These are phyloP conservation scores for Hypomesus transpacificus DNA, from an alignment of 2,113 vertebrate species.

Conservation along the genomic window DNA sequence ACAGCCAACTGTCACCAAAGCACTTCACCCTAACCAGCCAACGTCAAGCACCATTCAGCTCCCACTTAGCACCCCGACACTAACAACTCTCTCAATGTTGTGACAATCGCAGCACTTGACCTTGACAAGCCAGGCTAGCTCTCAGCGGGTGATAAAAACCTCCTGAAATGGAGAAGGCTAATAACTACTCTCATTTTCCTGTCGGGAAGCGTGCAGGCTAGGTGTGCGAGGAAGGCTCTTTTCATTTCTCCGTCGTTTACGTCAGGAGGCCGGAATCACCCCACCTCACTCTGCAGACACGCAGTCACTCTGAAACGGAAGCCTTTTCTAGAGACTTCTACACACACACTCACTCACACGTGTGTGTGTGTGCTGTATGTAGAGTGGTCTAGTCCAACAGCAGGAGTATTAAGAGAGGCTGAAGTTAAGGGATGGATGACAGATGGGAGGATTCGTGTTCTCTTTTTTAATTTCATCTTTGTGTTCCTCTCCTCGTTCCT, in stretches of 20 bases:
- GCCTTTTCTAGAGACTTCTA: too few species aligned
- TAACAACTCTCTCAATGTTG: conserved; percentile 36
- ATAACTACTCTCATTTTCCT: too few species aligned
- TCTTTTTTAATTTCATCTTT: conserved; percentile 20
- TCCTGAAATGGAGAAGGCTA: background rate
- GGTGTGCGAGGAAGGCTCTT: too few species aligned
- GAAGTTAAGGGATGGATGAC: conserved; percentile 43
- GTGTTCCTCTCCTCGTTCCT: background rate
- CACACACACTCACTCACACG: background rate
- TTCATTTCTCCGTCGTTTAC: background rate
- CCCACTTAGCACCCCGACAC: background rate
- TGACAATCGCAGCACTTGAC: conserved; percentile 55
- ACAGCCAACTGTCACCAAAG: background rate
- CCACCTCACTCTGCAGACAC: too few species aligned
- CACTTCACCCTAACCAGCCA: background rate
- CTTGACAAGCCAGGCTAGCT: conserved; percentile 35
- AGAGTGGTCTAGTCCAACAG: conserved; percentile 47
- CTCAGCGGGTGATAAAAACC: background rate
- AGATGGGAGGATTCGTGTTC: conserved; percentile 59
- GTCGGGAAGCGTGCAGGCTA: too few species aligned
- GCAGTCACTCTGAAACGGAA: too few species aligned
- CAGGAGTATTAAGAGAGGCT: conserved; percentile 51
- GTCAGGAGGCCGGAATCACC: too few species aligned
- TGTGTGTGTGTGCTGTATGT: background rate
- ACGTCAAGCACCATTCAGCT: conserved; percentile 8